Percentiles rank a stretch among this genome's conserved stretches.
Conservation (phyloP, 2,113 vertebrate genomes). For the Saguinus imperator region DNA sequence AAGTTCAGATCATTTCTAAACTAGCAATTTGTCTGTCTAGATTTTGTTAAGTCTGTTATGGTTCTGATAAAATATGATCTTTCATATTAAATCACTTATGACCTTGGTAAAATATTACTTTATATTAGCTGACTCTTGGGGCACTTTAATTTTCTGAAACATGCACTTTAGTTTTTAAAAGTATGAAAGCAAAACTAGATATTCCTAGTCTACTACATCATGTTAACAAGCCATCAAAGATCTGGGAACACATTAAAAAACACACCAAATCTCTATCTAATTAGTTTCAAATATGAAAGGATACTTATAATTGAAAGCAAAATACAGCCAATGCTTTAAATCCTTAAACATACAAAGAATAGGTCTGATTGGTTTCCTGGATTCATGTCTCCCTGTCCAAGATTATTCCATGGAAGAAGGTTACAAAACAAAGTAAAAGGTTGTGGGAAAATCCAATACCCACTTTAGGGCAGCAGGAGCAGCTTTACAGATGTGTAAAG, state of each 20-base stretch:
- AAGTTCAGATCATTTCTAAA: slow-evolving; percentile 69
- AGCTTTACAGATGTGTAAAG: neutral
- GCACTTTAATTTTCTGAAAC: slow-evolving; percentile 74
- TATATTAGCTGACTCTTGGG: slow-evolving; percentile 69
- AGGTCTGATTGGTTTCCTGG: neutral
- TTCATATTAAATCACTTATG: slow-evolving; percentile 72
- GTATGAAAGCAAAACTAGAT: slow-evolving; percentile 66
- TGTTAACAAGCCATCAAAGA: slow-evolving; percentile 64
- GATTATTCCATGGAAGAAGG: slow-evolving; percentile 37
- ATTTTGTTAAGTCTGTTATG: slow-evolving; percentile 71
- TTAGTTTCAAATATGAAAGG: slow-evolving; percentile 54
- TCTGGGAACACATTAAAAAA: slow-evolving; percentile 47
- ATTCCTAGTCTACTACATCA: slow-evolving; percentile 53
- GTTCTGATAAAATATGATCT: slow-evolving; percentile 76
- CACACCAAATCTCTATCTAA: slow-evolving; percentile 4
- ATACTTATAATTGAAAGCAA: slow-evolving; percentile 47
- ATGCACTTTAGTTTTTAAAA: slow-evolving; percentile 63
- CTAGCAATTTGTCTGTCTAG: slow-evolving; percentile 63
- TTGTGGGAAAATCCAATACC: slow-evolving; percentile 25
- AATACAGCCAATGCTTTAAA: slow-evolving; percentile 34
- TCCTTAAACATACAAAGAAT: neutral
- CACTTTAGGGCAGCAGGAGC: neutral
- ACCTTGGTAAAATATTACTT: slow-evolving; percentile 73
- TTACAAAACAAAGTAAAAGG: slow-evolving; percentile 40
- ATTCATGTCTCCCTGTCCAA: slow-evolving; percentile 13